Percentiles rank a stretch among this genome's conserved stretches.
phyloP scores from a whole-genome alignment of 2,113 vertebrate species.

The Mesitornis unicolor region DNA sequence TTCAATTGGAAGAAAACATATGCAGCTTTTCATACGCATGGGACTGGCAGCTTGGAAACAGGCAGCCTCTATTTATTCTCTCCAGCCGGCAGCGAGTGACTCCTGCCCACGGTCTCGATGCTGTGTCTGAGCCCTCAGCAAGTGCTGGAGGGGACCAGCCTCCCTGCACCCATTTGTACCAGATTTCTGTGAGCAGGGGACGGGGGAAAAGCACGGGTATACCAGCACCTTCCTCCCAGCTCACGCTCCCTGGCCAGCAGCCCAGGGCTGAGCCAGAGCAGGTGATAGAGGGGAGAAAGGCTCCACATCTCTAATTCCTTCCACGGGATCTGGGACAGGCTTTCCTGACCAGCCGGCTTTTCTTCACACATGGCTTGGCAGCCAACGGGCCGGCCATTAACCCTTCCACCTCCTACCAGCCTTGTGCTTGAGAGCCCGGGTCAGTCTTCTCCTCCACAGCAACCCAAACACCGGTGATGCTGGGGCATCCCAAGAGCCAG shows the following conservation, averaged over 20 bases:
- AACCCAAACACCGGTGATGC: background rate
- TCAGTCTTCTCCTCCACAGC: background rate
- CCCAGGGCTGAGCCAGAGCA: background rate
- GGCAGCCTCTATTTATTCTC: background rate
- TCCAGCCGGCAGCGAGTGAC: background rate
- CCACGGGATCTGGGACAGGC: constrained; percentile 9
- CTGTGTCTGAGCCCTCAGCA: background rate
- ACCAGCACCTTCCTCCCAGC: background rate
- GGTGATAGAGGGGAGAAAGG: background rate
- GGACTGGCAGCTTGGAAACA: constrained; percentile 17
- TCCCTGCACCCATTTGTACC: background rate
- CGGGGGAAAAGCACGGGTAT: rapidly evolving
- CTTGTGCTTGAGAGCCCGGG: rapidly evolving
- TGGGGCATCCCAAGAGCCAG: background rate
- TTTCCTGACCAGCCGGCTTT: background rate
- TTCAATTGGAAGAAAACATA: constrained; percentile 14
- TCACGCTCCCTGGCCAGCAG: background rate
- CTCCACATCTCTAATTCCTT: background rate
- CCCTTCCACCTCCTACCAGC: background rate
- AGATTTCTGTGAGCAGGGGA: background rate
- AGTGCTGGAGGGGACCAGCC: background rate
- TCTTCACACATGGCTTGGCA: background rate
- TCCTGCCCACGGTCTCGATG: background rate
- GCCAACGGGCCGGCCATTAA: background rate
- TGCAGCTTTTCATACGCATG: background rate